Percentiles rank a stretch among this genome's conserved stretches.
phyloP scores from a whole-genome alignment of 2,113 vertebrate genomes.

The Amphilophus citrinellus region DNA sequence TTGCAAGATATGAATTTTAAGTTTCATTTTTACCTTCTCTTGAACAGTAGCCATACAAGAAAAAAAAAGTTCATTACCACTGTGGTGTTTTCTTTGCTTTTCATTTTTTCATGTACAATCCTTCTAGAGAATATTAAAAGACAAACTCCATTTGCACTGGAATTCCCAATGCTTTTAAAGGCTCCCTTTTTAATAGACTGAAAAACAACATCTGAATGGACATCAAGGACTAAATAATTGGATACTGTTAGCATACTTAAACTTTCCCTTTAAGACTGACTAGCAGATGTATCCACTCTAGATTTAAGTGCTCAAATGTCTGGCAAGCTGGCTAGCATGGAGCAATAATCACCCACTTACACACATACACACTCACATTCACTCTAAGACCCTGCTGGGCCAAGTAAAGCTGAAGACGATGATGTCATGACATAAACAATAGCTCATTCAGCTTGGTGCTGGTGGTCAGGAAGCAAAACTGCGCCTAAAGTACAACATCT shows the following conservation, averaged over 20 bases:
- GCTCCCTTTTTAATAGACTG: constrained; percentile 11
- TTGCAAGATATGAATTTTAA: not conserved
- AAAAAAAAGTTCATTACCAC: not conserved
- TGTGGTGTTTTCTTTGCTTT: not conserved
- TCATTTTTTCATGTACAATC: not conserved
- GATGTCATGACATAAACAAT: constrained; percentile 85
- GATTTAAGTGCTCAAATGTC: constrained; percentile 67
- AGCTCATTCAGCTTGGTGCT: constrained; percentile 79
- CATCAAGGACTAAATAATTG: constrained; percentile 18
- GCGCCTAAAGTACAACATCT: constrained; percentile 82
- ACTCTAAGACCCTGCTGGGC: constrained; percentile 67
- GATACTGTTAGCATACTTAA: constrained; percentile 8
- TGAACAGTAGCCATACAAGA: not conserved
- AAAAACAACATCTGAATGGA: constrained; percentile 6
- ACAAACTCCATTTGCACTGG: constrained; percentile 3
- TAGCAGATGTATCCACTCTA: constrained; percentile 76
- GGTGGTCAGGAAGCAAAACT: constrained; percentile 80
- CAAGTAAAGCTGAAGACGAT: constrained; percentile 81
- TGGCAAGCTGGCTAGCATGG: constrained; percentile 58
- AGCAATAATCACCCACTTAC: constrained; percentile 53
- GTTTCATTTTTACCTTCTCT: not conserved
- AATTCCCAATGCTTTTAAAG: constrained; percentile 7
- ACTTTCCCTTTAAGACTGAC: constrained; percentile 51
- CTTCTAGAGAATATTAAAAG: not conserved
- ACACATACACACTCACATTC: constrained; percentile 43